These are phyloP conservation scores for Tinamus major DNA, from an alignment of 2,797 vertebrate genomes.

Conservation along the genomic window DNA sequence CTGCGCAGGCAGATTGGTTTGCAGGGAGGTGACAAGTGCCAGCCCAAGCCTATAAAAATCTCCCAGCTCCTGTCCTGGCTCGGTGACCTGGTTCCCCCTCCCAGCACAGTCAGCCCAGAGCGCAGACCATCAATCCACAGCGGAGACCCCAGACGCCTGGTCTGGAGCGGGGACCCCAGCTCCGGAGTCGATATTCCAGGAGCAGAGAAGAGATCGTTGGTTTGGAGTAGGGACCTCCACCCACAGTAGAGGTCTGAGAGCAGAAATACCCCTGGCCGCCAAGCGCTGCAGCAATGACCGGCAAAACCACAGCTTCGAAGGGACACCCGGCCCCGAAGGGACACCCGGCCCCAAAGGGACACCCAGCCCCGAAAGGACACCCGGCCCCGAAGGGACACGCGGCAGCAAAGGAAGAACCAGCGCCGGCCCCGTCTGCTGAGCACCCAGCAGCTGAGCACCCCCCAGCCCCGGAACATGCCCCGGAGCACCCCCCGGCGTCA, in stretches of 20 bases:
- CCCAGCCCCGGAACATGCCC: too few relatives aligned
- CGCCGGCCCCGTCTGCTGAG: conserved; percentile 63
- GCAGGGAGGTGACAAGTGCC: conserved; percentile 63
- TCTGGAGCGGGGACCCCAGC: neutral
- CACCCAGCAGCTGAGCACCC: conserved; percentile 34
- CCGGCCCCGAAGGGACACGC: too few relatives aligned
- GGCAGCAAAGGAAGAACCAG: conserved; percentile 54
- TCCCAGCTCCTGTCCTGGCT: conserved; percentile 10
- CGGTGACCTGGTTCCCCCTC: neutral
- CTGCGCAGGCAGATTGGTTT: conserved; percentile 70
- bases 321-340: too few relatives aligned
- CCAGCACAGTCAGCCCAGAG: neutral
- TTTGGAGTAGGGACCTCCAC: neutral
- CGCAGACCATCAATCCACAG: neutral
- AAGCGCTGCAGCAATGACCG: conserved; percentile 76
- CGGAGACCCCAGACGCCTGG: neutral
- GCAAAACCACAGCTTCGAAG: conserved; percentile 66
- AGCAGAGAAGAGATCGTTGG: neutral
- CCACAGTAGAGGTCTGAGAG: neutral
- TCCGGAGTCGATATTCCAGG: accelerated
- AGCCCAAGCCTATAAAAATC: conserved; percentile 66
- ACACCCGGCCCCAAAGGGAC: too few relatives aligned
- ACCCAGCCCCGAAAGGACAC: too few relatives aligned
- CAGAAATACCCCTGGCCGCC: neutral
- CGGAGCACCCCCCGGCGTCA: neutral